These are phyloP conservation scores for Enteromius paludinosus DNA, from an alignment of 2,797 vertebrate genomes.

Conservation along the genomic window DNA sequence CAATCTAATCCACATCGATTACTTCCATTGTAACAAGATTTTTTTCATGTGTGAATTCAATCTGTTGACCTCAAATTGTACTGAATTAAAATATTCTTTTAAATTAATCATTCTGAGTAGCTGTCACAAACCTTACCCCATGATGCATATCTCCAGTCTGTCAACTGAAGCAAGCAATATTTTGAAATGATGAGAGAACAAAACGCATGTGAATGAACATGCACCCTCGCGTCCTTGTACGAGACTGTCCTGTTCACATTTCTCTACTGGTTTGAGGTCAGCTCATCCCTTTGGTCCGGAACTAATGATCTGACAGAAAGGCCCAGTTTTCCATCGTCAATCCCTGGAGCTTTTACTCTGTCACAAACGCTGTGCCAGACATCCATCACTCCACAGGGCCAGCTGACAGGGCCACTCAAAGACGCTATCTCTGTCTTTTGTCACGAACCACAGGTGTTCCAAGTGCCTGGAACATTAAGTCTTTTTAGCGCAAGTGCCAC, in stretches of 20 bases:
- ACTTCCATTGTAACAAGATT: not conserved
- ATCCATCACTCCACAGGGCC: constrained; percentile 56
- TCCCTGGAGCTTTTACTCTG: constrained; percentile 46
- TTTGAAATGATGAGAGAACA: constrained; percentile 33
- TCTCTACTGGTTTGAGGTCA: constrained; percentile 47
- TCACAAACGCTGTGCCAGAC: constrained; percentile 56
- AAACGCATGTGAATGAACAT: constrained; percentile 9
- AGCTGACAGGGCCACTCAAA: constrained; percentile 42
- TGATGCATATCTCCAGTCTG: constrained; percentile 23
- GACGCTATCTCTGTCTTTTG: constrained; percentile 66
- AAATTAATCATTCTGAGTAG: constrained; percentile 43
- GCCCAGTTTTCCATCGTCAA: constrained; percentile 30
- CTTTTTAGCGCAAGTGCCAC: constrained; percentile 20
- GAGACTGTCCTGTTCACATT: constrained; percentile 37
- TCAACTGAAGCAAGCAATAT: constrained; percentile 33
- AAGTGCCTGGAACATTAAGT: constrained; percentile 30
- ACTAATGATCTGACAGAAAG: constrained; percentile 64
- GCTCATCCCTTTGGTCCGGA: constrained; percentile 35
- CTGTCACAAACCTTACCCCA: constrained; percentile 26
- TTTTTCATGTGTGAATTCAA: not conserved
- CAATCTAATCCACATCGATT: not conserved
- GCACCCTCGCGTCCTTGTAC: constrained; percentile 38
- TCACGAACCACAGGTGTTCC: constrained; percentile 71
- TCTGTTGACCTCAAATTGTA: not conserved
- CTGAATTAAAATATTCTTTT: not conserved